Conservation (phyloP, 2,888 invertebrate genomes). For the Pantelozetes paolii region DNA sequence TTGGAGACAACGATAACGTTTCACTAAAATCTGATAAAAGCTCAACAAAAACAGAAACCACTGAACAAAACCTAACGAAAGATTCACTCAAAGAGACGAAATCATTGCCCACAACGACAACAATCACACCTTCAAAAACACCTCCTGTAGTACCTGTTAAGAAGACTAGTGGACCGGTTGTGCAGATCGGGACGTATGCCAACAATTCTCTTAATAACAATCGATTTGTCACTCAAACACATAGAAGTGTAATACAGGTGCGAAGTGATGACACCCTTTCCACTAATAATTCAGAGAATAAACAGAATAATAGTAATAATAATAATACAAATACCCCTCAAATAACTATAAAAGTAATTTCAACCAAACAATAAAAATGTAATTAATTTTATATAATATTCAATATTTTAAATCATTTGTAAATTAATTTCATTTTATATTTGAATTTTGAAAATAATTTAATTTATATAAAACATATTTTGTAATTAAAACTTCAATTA, state of each 20-base stretch:
- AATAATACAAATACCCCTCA: background rate
- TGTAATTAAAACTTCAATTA: too few species aligned
- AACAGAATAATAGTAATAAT: background rate
- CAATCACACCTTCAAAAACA: background rate
- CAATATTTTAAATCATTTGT: too few species aligned
- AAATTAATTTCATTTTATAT: too few species aligned
- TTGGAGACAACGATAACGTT: slow-evolving; percentile 52
- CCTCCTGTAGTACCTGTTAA: background rate
- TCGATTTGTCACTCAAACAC: slow-evolving; percentile 2
- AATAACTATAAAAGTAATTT: slow-evolving; percentile 15
- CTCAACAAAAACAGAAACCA: background rate
- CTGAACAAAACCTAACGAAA: background rate
- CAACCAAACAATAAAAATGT: slow-evolving; percentile 21
- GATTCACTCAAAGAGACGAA: background rate
- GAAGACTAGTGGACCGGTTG: slow-evolving; percentile 28
- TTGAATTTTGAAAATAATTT: too few species aligned
- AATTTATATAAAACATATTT: too few species aligned
- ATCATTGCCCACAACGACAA: background rate
- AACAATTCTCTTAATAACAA: slow-evolving; percentile 21
- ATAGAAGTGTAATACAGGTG: slow-evolving; percentile 7
- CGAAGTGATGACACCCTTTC: background rate
- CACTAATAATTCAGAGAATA: background rate
- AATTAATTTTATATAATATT: too few species aligned
- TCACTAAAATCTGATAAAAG: slow-evolving; percentile 16
- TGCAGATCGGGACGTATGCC: slow-evolving; percentile 34